These are phyloP conservation scores for Lasioglossum zephyrum DNA, from an alignment of 2,888 invertebrate species.

Conservation along the genomic window DNA sequence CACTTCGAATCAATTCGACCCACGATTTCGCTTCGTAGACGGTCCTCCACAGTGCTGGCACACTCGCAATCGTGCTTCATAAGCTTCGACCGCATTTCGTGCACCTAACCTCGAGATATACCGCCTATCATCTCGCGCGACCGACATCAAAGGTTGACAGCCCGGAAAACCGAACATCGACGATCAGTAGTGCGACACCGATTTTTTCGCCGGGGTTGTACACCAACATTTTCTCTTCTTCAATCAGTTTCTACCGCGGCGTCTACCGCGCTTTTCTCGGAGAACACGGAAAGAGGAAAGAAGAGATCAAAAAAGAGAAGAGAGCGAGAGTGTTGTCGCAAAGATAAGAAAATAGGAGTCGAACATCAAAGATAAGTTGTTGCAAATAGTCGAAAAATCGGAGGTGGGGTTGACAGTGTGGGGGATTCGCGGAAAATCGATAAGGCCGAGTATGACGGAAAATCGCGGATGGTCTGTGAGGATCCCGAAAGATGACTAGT, in stretches of 20 bases:
- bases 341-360: conserved; percentile 3
- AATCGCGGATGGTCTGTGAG: conserved; percentile 20
- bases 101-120: conserved; percentile 37
- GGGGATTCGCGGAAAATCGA: conserved; percentile 14
- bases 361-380: neutral
- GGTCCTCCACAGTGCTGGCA: conserved; percentile 53
- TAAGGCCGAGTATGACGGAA: conserved; percentile 16
- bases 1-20: conserved; percentile 74
- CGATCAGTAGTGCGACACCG: neutral
- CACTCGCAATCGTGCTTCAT: conserved; percentile 60
- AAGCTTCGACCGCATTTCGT: conserved; percentile 56
- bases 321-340: neutral
- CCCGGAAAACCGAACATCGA: neutral
- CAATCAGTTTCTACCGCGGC: neutral
- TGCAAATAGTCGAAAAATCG: neutral
- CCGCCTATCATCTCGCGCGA: conserved; percentile 12
- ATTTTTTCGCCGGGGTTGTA: neutral
- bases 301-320: neutral
- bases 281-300: neutral
- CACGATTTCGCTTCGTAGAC: conserved; percentile 70
- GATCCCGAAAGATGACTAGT: conserved; percentile 27
- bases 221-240: neutral
- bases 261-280: neutral
- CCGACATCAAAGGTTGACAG: conserved; percentile 5
- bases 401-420: neutral